Conservation (phyloP, 2,888 invertebrate species). For the Hoplodrina blanda region DNA sequence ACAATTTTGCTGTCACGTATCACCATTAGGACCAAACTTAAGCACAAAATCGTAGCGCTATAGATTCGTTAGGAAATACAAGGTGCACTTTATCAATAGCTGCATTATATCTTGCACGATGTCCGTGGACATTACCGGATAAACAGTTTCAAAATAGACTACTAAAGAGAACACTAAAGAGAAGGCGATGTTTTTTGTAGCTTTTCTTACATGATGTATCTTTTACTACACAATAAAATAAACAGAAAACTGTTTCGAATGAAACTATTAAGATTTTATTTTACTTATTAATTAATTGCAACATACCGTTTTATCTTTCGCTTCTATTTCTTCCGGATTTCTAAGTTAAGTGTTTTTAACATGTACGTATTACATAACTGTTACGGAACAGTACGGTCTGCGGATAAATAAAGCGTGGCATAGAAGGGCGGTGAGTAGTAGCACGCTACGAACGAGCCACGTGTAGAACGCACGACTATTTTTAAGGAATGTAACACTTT, state of each 20-base stretch:
- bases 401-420: conserved; percentile 65
- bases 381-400: conserved; percentile 56
- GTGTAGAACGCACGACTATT: conserved; percentile 75
- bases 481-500: conserved; percentile 70
- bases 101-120: conserved; percentile 5
- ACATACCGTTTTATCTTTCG: conserved; percentile 29
- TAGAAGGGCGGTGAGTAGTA: conserved; percentile 70
- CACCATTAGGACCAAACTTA: conserved; percentile 15
- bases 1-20: conserved; percentile 71
- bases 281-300: conserved; percentile 30
- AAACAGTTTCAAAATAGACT: neutral
- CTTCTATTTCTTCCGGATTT: conserved; percentile 41
- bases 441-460: conserved; percentile 68
- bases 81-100: neutral
- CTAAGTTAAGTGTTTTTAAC: conserved; percentile 46
- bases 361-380: conserved; percentile 55
- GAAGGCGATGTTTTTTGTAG: neutral
- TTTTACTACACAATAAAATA: conserved; percentile 3
- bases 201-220: neutral
- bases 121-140: neutral
- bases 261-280: conserved; percentile 29
- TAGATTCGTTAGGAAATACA: conserved; percentile 2
- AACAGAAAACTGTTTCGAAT: conserved; percentile 7
- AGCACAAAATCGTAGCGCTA: conserved; percentile 10
- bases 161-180: neutral